These are phyloP conservation scores for Drosophila arizonae DNA, from an alignment of 1,140 invertebrate species.

Conservation along the genomic window DNA sequence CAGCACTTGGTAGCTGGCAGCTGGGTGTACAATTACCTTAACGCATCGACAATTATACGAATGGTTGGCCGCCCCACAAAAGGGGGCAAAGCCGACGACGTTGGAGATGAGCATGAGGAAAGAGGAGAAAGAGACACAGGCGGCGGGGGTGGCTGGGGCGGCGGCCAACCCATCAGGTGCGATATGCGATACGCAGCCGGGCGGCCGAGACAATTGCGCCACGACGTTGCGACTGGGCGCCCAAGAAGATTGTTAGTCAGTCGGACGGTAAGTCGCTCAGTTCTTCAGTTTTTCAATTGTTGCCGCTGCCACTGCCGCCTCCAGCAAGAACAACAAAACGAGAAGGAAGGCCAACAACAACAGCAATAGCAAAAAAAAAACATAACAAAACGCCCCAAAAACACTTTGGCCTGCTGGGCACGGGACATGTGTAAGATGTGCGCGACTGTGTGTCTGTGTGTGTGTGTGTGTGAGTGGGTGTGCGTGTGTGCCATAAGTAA, in stretches of 20 bases:
- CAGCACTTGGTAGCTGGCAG: constrained; percentile 38
- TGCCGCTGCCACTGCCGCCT: constrained; percentile 3
- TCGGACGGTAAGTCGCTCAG: constrained; percentile 13
- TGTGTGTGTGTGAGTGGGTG: neutral
- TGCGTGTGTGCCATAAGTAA: constrained; percentile 31
- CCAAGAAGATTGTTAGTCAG: constrained; percentile 67
- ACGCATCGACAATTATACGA: constrained; percentile 83
- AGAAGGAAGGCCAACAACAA: constrained; percentile 8
- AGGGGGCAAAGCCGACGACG: neutral
- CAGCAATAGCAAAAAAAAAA: constrained; percentile 14
- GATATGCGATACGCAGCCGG: constrained; percentile 79
- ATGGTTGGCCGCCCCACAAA: constrained; percentile 71
- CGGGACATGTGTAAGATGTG: constrained; percentile 15
- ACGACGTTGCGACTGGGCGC: constrained; percentile 76
- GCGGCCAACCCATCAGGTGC: constrained; percentile 69
- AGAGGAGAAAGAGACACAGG: too few relatives aligned
- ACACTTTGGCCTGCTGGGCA: constrained; percentile 49
- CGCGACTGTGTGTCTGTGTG: constrained; percentile 4
- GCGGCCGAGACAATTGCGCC: constrained; percentile 71
- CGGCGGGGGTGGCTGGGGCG: neutral
- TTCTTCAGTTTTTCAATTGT: constrained; percentile 10
- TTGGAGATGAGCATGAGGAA: neutral
- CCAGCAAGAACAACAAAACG: constrained; percentile 24
- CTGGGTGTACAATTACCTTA: constrained; percentile 82
- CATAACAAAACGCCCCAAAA: constrained; percentile 51